These are phyloP conservation scores for Bradynema listronoti DNA, from an alignment of 1,140 invertebrate genomes.

Conservation along the genomic window DNA sequence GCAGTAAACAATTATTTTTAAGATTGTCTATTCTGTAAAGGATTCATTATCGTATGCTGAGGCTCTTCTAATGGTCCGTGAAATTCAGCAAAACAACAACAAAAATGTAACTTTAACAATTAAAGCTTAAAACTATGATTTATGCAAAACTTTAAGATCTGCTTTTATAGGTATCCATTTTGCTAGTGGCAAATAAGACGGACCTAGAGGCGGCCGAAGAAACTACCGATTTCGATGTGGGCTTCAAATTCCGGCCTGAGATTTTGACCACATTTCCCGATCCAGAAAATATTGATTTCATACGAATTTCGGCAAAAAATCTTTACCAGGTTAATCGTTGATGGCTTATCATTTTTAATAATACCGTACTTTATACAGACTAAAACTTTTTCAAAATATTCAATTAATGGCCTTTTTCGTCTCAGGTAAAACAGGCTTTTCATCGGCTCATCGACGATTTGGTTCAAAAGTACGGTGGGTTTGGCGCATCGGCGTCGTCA, in stretches of 20 bases:
- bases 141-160: background rate
- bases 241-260: background rate
- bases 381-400: slow-evolving; percentile 20
- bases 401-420: slow-evolving; percentile 7
- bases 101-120: slow-evolving; percentile 36
- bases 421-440: slow-evolving; percentile 36
- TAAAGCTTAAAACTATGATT: slow-evolving; percentile 1
- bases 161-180: slow-evolving; percentile 35
- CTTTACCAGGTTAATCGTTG: slow-evolving; percentile 26
- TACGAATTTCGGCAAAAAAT: slow-evolving; percentile 38
- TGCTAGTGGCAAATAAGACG: slow-evolving; percentile 47
- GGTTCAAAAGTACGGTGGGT: slow-evolving; percentile 5
- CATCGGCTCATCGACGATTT: slow-evolving; percentile 33
- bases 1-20: too few species aligned
- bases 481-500: slow-evolving; percentile 7
- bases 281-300: slow-evolving; percentile 11
- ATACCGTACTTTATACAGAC: background rate
- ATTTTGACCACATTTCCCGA: slow-evolving; percentile 10
- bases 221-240: background rate
- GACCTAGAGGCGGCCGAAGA: slow-evolving; percentile 23
- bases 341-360: too few species aligned
- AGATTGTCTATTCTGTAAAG: slow-evolving; percentile 51
- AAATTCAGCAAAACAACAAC: slow-evolving; percentile 41
- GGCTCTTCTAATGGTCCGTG: slow-evolving; percentile 45
- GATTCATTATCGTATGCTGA: slow-evolving; percentile 42